Conservation (phyloP, 1,140 invertebrate species). For the Aphaenogaster ashmeadi region DNA sequence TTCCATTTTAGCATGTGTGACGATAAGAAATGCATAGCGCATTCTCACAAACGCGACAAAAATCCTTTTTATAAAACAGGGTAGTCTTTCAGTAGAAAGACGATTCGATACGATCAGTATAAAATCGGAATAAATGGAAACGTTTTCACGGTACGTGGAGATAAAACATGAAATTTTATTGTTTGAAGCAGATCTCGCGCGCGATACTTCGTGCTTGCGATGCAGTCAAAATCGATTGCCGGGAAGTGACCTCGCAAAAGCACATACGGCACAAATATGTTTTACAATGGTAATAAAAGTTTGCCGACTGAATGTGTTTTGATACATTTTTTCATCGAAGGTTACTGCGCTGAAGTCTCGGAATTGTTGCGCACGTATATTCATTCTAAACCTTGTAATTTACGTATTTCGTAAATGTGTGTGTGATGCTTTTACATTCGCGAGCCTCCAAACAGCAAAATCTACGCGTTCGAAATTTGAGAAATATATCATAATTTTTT, state of each 20-base stretch:
- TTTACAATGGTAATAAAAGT: conserved; percentile 11
- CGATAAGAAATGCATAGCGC: background rate
- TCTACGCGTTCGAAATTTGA: background rate
- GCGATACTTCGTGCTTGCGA: background rate
- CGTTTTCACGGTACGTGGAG: conserved; percentile 8
- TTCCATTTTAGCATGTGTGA: background rate
- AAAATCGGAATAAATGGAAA: conserved; percentile 15
- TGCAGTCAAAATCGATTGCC: conserved; percentile 23
- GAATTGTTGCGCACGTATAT: background rate
- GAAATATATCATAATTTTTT: background rate
- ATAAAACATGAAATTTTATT: conserved; percentile 27
- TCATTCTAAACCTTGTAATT: background rate
- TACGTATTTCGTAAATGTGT: background rate
- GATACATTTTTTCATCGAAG: conserved; percentile 7
- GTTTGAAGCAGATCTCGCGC: conserved; percentile 4
- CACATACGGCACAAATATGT: conserved; percentile 2
- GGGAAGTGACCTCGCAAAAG: background rate
- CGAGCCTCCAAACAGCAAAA: background rate
- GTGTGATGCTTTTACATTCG: background rate
- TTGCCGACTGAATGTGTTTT: background rate
- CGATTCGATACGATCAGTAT: conserved; percentile 2
- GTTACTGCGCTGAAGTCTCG: background rate
- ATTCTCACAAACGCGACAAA: background rate
- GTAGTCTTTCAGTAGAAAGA: background rate
- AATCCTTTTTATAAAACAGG: background rate